Base-by-base conservation (phyloP, 2,888 invertebrate genomes). In the Orchestes rusci region DNA sequence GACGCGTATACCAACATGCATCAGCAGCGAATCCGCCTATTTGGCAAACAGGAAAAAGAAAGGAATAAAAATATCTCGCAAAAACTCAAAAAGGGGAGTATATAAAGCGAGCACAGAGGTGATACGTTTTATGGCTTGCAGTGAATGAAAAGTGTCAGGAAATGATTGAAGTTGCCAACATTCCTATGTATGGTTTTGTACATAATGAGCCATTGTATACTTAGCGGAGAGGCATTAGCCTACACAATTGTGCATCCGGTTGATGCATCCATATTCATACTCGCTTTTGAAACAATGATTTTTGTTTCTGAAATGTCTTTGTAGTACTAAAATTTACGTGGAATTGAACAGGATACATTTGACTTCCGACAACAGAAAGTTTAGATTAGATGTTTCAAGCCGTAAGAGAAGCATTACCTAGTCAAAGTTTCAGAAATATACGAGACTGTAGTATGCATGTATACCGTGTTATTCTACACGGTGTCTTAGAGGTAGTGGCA, bases 141-240 rank as follows among this genome's bases (percentile, higher is more conserved):
- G 32, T 39, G 42, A 42, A 42, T 38, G 43, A 48, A 48, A 51
- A 43, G 40, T 51, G 63, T 62, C 60, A 59, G 57, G 56, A 61
- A 66, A 65, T 67, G 67, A 67, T 66, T 65, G 66, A 67, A 66
- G 63, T 60, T 60, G 59, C 59, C 57, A 61, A 59, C 63, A 60
- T 41, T 64, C 60, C 61, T 66, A 66, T 67, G 65, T 67, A 65
- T 62, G 63, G 62, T 64, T 66, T 61, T 64, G 64, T 65, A 65
- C 63, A 65, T 67, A 68, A 67, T 68, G 66, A 67, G 63, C 58
- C 61, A 67, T 67, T 67, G 67, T 67, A 63, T 67, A 64, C 64
- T 67, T 66, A 65, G 63, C 60, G 61, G 57, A 58, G 59, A 61
- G 62, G 63, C 62, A 66, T 67, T 65, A 64, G 65, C 63, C 61